Conservation (phyloP, 2,888 invertebrate species). For the Lochmaea capreae region DNA sequence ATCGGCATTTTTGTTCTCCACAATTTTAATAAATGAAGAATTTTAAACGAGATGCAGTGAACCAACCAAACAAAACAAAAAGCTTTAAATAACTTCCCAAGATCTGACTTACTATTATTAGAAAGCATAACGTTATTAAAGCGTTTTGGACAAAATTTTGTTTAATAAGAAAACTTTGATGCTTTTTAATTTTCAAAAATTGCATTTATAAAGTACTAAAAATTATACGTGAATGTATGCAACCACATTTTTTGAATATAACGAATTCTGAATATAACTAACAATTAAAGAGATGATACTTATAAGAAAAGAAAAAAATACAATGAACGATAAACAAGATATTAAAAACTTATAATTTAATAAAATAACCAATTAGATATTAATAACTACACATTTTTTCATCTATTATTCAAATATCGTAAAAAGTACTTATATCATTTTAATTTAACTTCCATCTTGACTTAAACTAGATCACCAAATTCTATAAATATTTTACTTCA, state of each 20-base stretch:
- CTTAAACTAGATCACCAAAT: no score
- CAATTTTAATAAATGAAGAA: slow-evolving; percentile 8
- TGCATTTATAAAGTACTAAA: background rate
- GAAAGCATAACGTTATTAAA: background rate
- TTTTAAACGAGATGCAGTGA: background rate
- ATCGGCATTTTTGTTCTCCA: background rate
- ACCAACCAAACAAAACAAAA: background rate
- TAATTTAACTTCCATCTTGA: no score
- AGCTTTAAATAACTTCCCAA: slow-evolving; percentile 5
- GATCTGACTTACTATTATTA: background rate
- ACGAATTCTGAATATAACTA: no score
- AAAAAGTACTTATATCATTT: no score
- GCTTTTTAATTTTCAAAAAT: background rate
- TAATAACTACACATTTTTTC: no score
- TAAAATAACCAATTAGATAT: no score
- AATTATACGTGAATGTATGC: background rate
- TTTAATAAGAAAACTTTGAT: background rate
- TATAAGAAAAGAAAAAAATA: no score
- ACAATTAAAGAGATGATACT: no score
- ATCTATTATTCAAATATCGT: no score
- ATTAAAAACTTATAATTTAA: no score
- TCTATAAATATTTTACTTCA: no score
- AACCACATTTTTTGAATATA: background rate
- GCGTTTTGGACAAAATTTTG: background rate
- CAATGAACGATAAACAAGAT: no score